These are phyloP conservation scores for Isurus oxyrinchus DNA, from an alignment of 2,113 vertebrate species.

Conservation along the genomic window DNA sequence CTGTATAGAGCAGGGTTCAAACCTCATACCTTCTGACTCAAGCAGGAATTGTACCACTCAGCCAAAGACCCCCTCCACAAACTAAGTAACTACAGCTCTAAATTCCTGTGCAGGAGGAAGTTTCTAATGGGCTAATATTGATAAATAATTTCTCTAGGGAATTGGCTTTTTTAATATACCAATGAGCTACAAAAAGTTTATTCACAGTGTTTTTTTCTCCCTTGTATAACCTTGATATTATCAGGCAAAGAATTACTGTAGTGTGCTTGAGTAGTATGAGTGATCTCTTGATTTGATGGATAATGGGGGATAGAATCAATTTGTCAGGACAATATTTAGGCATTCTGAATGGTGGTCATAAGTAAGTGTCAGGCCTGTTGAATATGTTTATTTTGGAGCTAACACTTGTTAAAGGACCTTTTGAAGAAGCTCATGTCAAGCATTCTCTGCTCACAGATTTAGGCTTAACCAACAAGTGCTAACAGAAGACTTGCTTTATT, in stretches of 20 bases:
- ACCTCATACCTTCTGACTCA: neutral
- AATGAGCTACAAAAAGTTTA: neutral
- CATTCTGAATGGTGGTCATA: neutral
- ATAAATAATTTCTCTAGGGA: neutral
- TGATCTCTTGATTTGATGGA: neutral
- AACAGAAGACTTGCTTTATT: too few relatives aligned
- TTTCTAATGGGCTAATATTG: neutral
- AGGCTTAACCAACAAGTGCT: too few relatives aligned
- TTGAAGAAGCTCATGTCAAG: too few relatives aligned
- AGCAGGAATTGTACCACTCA: neutral
- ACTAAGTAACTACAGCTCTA: neutral
- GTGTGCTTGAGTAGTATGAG: neutral
- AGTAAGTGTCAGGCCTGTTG: too few relatives aligned
- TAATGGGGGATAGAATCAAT: neutral
- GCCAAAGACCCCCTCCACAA: neutral
- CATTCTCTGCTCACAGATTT: too few relatives aligned
- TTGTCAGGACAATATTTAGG: neutral
- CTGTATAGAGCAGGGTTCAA: neutral
- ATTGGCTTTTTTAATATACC: neutral
- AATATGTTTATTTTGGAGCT: too few relatives aligned
- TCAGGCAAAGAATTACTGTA: neutral
- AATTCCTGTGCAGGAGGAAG: neutral
- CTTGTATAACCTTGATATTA: neutral
- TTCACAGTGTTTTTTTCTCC: neutral
- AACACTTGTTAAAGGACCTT: too few relatives aligned